These are phyloP conservation scores for Stigmatopora nigra DNA, from an alignment of 2,113 vertebrate species.

Conservation along the genomic window DNA sequence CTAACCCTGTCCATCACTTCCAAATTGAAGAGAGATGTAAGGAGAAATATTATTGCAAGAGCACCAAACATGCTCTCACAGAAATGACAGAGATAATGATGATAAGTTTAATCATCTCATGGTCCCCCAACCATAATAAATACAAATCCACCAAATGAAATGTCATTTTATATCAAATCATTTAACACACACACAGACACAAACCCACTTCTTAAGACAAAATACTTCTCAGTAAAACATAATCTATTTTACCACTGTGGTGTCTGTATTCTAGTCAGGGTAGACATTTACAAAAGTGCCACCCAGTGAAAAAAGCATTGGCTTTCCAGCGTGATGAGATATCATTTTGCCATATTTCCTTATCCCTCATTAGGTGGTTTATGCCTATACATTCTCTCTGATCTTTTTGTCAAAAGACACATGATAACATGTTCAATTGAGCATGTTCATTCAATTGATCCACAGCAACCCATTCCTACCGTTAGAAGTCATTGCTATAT, in stretches of 20 bases:
- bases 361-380: constrained; percentile 5
- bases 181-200: too few relatives aligned
- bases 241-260: constrained; percentile 21
- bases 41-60: too few relatives aligned
- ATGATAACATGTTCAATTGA: constrained; percentile 10
- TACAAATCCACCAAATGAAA: neutral
- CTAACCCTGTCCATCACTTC: too few relatives aligned
- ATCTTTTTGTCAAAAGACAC: constrained; percentile 2
- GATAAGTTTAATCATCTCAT: too few relatives aligned
- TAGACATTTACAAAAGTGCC: constrained; percentile 46
- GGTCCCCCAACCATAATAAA: too few relatives aligned
- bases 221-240: too few relatives aligned
- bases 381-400: constrained; percentile 8
- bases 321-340: constrained; percentile 36
- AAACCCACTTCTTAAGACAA: too few relatives aligned
- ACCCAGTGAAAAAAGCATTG: constrained; percentile 46
- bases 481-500: constrained; percentile 11
- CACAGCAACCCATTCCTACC: neutral
- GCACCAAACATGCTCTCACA: neutral
- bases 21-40: neutral
- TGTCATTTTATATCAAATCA: neutral
- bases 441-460: constrained; percentile 2
- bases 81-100: too few relatives aligned
- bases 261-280: constrained; percentile 44
- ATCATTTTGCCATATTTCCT: constrained; percentile 7